Evolutionary conservation across 1,140 invertebrate genomes (phyloP), one percentile per base, ranked within the genome.

Genomic region (Nasonia longicornis): DNA sequence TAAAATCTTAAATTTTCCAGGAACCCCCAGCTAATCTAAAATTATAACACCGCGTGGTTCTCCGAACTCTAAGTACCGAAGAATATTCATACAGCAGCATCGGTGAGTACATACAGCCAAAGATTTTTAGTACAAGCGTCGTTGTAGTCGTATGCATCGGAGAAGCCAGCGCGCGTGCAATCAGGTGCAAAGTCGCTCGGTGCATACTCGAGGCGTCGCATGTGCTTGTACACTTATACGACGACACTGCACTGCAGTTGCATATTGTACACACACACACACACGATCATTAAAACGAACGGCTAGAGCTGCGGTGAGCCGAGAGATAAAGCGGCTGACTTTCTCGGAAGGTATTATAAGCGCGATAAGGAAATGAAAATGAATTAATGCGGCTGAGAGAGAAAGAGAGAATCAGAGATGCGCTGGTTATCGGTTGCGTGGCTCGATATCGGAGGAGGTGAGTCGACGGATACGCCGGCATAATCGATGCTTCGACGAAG

Each of bases 181-280:
- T 87, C 87, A 87, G 84, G 85, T 87, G 86, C 85, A 83, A 85
- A 84, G 83, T 45, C 35, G 71, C 22, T 0, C 85, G 7, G 38
- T 42, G 10, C 10, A 42, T 42, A 42, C 38, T 84, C 83, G 82
- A 71, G 82, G 83, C 66, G 80, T 85, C 85, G 85, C 84, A 85
- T 83, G 86, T 84, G 83, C 85, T 66, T 38, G 63, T 70, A 70
- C 79, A 82, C 70, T 79, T 80, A 78, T 52, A 70, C 77, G 52
- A 35, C 63, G 38, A n/a, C 4, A 58, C 52, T 35, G 20, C 52
- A 7, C 14, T 58, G 16, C 16, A 58, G 52, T 58, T 58, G 6
- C 16, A 67, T 67, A 26, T 67, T 31, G 66, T 31, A 67, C 20
- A 58, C 16, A 58, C 11, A n/a, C 3, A 7, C 14, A 72, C 11